phyloP scores from a whole-genome alignment of 1,140 invertebrate genomes.

The Kradibia gibbosae region DNA sequence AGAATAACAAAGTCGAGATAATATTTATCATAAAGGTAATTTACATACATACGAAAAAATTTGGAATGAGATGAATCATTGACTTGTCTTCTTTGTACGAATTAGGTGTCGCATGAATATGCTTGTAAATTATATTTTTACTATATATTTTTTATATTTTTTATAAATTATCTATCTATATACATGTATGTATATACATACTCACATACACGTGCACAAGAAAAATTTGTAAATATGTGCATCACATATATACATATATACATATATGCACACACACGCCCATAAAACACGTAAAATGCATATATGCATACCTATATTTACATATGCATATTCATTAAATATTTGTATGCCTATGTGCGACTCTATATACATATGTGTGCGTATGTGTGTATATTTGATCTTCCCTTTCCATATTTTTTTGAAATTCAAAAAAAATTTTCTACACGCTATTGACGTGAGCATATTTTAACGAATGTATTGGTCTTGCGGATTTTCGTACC shows the following conservation, averaged over 20 bases:
- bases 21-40: constrained; percentile 69
- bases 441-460: constrained; percentile 34
- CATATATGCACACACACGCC: constrained; percentile 56
- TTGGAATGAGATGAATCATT: constrained; percentile 65
- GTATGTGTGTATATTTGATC: constrained; percentile 6
- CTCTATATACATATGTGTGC: constrained; percentile 44
- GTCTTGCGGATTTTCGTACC: background rate
- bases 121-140: constrained; percentile 56
- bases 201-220: constrained; percentile 58
- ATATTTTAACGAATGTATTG: constrained; percentile 13
- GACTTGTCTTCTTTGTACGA: constrained; percentile 63
- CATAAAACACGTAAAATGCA: too few relatives aligned
- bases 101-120: constrained; percentile 69
- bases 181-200: constrained; percentile 48
- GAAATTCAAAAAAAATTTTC: constrained; percentile 40
- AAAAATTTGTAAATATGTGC: constrained; percentile 63
- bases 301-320: constrained; percentile 49
- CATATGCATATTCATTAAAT: constrained; percentile 59
- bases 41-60: constrained; percentile 59
- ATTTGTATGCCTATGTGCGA: constrained; percentile 62
- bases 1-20: constrained; percentile 71
- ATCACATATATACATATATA: constrained; percentile 49
- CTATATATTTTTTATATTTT: constrained; percentile 45
- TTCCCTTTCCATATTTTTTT: background rate
- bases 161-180: constrained; percentile 49